A percentile compares a stretch with the other conserved stretches of the same genome.
phyloP scores from a whole-genome alignment of 1,140 invertebrate genomes.

The Araneus ventricosus region DNA sequence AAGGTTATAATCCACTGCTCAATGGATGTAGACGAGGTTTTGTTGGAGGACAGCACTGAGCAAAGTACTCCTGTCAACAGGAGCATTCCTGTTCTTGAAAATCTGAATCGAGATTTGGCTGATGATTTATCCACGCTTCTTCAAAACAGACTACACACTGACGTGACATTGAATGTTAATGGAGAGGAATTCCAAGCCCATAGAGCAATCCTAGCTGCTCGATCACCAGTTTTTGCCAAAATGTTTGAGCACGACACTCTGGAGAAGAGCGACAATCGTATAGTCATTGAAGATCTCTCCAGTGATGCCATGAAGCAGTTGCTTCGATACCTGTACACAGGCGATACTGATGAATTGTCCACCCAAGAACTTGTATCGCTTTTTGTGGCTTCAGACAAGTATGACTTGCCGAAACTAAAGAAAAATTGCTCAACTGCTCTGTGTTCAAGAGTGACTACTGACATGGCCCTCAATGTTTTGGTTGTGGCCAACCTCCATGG shows the following conservation, averaged over 20 bases:
- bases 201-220: constrained; percentile 76
- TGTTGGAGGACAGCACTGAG: background rate
- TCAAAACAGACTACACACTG: constrained; percentile 8
- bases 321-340: constrained; percentile 73
- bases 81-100: background rate
- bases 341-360: background rate
- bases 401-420: constrained; percentile 42
- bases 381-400: constrained; percentile 57
- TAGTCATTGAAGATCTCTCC: constrained; percentile 73
- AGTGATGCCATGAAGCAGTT: constrained; percentile 64
- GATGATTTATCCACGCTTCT: constrained; percentile 23
- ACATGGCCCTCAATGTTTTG: constrained; percentile 44
- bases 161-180: constrained; percentile 50
- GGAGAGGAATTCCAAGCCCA: constrained; percentile 75
- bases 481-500: constrained; percentile 1
- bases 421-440: constrained; percentile 39
- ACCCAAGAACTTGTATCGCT: background rate
- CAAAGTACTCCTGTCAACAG: no score
- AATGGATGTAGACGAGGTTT: constrained; percentile 41
- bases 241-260: constrained; percentile 76
- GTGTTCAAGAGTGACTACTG: background rate
- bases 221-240: constrained; percentile 77
- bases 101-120: constrained; percentile 1
- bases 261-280: constrained; percentile 67
- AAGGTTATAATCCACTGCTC: constrained; percentile 13